Evolutionary conservation across 2,797 vertebrate genomes (phyloP).

Genomic region (Borostomias antarcticus): DNA sequence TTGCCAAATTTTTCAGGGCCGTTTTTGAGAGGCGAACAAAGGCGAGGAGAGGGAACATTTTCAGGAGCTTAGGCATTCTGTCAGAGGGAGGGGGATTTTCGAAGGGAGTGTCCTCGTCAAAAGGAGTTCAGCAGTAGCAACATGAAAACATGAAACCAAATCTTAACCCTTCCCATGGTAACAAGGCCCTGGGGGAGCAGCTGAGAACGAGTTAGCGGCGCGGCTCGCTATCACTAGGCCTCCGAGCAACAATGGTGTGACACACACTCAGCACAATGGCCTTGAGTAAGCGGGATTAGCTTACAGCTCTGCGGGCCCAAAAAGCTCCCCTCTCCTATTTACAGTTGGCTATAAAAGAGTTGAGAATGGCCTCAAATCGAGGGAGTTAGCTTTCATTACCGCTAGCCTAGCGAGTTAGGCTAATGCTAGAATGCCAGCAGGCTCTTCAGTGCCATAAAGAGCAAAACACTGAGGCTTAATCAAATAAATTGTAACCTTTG

Average conservation of each 20-base stretch:
- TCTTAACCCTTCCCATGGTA: conserved; percentile 15
- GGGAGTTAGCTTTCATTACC: neutral
- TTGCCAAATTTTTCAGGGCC: neutral
- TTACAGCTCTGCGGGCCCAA: conserved; percentile 2
- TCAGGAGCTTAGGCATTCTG: neutral
- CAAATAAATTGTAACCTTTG: conserved; percentile 85
- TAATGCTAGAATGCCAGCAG: neutral
- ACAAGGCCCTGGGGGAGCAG: conserved; percentile 10
- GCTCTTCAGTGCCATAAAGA: neutral
- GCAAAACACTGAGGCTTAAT: neutral
- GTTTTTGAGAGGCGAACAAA: conserved; percentile 1
- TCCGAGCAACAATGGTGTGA: neutral
- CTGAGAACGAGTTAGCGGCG: neutral
- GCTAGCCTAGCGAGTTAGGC: neutral
- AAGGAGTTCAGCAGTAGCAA: neutral
- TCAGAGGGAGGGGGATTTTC: neutral
- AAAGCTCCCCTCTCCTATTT: neutral
- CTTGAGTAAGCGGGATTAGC: neutral
- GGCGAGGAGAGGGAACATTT: neutral
- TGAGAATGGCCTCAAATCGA: neutral
- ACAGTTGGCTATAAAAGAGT: conserved; percentile 4
- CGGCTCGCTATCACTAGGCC: neutral
- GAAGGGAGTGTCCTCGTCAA: neutral
- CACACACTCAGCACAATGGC: conserved; percentile 10
- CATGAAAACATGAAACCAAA: conserved; percentile 11